Conservation (phyloP, 2,797 vertebrate species). For the Clarias laeviceps region DNA sequence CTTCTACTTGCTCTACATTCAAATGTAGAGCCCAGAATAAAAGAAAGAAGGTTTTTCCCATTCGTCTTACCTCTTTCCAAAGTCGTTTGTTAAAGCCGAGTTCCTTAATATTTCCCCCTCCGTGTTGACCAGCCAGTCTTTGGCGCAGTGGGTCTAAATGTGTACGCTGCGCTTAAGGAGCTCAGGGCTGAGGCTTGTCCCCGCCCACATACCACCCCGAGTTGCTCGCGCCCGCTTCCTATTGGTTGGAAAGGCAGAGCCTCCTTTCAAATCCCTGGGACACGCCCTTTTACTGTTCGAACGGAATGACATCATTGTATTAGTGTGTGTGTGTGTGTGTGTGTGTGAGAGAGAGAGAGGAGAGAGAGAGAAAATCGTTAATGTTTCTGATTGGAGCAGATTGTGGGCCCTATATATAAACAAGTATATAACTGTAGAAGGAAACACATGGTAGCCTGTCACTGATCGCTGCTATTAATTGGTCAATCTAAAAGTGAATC, state of each 20-base stretch:
- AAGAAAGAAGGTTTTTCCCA: background rate
- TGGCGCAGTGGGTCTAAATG: constrained; percentile 59
- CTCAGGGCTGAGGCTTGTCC: constrained; percentile 52
- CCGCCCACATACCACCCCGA: constrained; percentile 66
- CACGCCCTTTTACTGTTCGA: constrained; percentile 64
- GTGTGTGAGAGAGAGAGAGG: background rate
- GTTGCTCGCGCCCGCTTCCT: constrained; percentile 49
- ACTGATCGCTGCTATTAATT: background rate
- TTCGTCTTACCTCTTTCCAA: constrained; percentile 54
- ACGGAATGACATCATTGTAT: constrained; percentile 71
- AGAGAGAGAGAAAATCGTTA: constrained; percentile 1
- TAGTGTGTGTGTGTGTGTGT: constrained; percentile 27
- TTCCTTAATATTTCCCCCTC: constrained; percentile 30
- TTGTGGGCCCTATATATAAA: background rate
- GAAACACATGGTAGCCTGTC: background rate
- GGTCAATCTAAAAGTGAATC: background rate
- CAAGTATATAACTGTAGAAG: background rate
- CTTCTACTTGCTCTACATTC: constrained; percentile 29
- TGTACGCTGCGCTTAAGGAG: constrained; percentile 41
- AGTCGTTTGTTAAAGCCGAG: constrained; percentile 32
- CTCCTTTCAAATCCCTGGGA: constrained; percentile 51
- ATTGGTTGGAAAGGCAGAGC: constrained; percentile 67
- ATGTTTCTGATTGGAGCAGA: background rate
- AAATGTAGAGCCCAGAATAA: background rate
- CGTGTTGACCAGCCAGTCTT: constrained; percentile 29